Evolutionary conservation across 2,113 vertebrate genomes (phyloP), one percentile per base, ranked within the genome.

Genomic region (Polypterus bichir): DNA sequence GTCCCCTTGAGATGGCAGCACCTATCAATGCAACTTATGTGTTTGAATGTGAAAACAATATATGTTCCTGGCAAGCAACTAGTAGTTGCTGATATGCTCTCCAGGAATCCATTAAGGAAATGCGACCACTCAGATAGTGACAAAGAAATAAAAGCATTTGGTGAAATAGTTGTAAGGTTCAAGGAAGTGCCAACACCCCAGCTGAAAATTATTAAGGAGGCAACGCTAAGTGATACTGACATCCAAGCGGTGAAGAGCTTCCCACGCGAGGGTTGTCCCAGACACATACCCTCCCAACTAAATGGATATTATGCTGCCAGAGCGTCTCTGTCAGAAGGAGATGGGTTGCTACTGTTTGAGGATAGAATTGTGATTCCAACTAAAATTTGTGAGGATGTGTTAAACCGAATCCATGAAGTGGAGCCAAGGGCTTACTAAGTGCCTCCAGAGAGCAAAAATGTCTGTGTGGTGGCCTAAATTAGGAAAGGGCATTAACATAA

Each of bases 1-100:
- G 3, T 63, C 4, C 69, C 57, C 3, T 52, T 46, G 44, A 7
- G 63, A n/a, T 67, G 67, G 4, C 58, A 67, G 48, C 8, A 7
- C 3, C 65, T 66, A 49, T 27, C 53, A 47, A 69, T 64, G 51
- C 44, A 52, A n/a, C 57, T 56, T 10, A 60, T 61, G 49, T 6
- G 44, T 2, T 70, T 62, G 27, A 57, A 59, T 3, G 64, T 46
- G 7, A 57, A 48, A 4, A 61, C 65, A 3, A 59, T 54, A 3
- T 59, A 62, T 57, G 53, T 70, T 48, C 58, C 60, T 0, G 56
- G 63, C 3, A 67, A 70, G 11, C 46, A 55, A 4, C 56, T 65
- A 0, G 48, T 10, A 3, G 54, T 55, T 3, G 60, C 65, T 3
- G 60, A 65, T 47, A 54, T 59, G 11, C 59, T 68, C 2, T 68